These are phyloP conservation scores for Dione vanillae DNA, from an alignment of 2,888 invertebrate species.

Conservation along the genomic window DNA sequence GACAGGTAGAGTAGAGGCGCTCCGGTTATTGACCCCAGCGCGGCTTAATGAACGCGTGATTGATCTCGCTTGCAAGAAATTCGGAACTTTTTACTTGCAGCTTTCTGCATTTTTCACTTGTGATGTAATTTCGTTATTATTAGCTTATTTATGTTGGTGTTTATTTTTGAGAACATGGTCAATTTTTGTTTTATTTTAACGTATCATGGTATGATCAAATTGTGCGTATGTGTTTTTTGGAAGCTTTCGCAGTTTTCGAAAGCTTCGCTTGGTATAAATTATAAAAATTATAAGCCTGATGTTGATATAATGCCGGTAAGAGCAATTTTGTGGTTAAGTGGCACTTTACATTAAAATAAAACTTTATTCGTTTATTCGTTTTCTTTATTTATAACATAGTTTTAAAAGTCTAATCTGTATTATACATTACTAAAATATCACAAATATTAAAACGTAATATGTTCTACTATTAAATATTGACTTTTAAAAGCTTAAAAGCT, in stretches of 20 bases:
- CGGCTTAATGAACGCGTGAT: slow-evolving; percentile 50
- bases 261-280: background rate
- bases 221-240: background rate
- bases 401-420: too few relatives aligned
- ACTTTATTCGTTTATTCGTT: too few relatives aligned
- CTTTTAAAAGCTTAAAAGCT: background rate
- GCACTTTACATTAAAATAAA: too few relatives aligned
- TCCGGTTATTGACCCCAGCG: slow-evolving; percentile 78
- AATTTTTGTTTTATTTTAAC: background rate
- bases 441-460: too few relatives aligned
- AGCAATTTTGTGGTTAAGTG: background rate
- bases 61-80: slow-evolving; percentile 47
- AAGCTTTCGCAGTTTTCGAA: background rate
- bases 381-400: too few relatives aligned
- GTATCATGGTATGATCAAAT: slow-evolving; percentile 14
- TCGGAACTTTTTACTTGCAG: slow-evolving; percentile 32
- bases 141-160: slow-evolving; percentile 24
- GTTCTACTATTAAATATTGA: background rate
- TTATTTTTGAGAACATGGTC: slow-evolving; percentile 20
- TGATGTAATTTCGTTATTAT: slow-evolving; percentile 33
- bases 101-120: slow-evolving; percentile 33
- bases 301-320: background rate
- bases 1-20: slow-evolving; percentile 58
- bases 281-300: background rate
- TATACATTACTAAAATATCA: too few relatives aligned